A percentile compares a stretch with the other conserved stretches of the same genome.
Evolutionary conservation across 2,888 invertebrate species (phyloP).

Genomic region (Dolomedes plantarius): DNA sequence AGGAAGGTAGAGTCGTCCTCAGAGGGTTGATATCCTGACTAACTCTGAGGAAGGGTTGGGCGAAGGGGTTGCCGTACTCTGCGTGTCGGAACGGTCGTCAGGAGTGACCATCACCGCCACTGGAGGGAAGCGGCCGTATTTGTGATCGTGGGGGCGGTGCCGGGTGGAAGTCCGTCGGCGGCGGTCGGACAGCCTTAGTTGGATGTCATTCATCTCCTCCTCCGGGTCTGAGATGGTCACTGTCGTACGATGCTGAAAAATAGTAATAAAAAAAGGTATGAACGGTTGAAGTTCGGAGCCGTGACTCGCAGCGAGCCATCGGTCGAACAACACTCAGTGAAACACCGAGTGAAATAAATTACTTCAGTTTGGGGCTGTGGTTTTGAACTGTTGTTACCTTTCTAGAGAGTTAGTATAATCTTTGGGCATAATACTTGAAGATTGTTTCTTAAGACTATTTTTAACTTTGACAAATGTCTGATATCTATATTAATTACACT

Average conservation of each 20-base stretch:
- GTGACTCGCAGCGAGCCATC: too few relatives aligned
- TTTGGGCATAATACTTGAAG: too few relatives aligned
- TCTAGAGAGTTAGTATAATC: too few relatives aligned
- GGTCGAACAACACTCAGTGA: too few relatives aligned
- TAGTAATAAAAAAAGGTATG: not conserved
- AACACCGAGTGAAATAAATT: too few relatives aligned
- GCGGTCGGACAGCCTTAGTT: conserved; percentile 74
- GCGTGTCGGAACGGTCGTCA: conserved; percentile 31
- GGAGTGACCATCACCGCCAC: conserved; percentile 22
- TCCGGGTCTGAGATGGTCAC: conserved; percentile 75
- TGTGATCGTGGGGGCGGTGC: conserved; percentile 18
- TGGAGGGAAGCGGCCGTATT: conserved; percentile 40
- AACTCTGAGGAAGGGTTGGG: conserved; percentile 74
- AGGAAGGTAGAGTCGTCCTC: conserved; percentile 18
- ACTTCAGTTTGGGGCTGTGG: too few relatives aligned
- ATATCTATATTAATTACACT: too few relatives aligned
- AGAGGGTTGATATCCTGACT: conserved; percentile 63
- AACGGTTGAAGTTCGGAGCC: too few relatives aligned
- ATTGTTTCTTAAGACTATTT: too few relatives aligned
- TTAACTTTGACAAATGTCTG: too few relatives aligned
- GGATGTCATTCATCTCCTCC: conserved; percentile 78
- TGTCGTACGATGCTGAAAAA: conserved; percentile 76
- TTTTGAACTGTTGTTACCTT: too few relatives aligned
- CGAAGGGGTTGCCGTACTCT: conserved; percentile 53
- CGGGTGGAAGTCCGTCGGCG: conserved; percentile 34